Evolutionary conservation across 2,113 vertebrate genomes (phyloP).

Genomic region (Baryphthengus martii): DNA sequence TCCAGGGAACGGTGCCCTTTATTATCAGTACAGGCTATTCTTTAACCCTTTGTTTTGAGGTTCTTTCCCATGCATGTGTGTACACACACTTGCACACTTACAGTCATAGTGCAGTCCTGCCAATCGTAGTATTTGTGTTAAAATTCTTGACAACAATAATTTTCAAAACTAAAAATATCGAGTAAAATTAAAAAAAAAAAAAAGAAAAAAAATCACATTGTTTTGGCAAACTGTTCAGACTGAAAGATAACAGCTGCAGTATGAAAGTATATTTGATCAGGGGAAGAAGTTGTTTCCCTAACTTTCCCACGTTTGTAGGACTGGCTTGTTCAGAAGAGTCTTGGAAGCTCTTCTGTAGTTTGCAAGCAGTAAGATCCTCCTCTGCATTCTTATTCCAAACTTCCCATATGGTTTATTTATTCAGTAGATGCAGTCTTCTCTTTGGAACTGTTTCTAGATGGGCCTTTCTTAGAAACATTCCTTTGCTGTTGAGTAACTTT

Average conservation of each 20-base stretch:
- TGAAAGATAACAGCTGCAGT: neutral
- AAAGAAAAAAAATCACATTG: neutral
- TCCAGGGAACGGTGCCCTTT: neutral
- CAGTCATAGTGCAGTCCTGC: neutral
- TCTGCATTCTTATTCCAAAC: neutral
- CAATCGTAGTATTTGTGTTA: neutral
- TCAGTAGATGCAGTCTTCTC: neutral
- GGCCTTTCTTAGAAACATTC: neutral
- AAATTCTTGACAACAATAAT: neutral
- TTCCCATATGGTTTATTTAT: neutral
- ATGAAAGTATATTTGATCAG: neutral
- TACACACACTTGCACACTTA: neutral
- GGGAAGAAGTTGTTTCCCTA: neutral
- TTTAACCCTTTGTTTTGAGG: neutral
- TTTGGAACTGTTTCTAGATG: neutral
- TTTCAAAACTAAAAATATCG: neutral
- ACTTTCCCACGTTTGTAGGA: neutral
- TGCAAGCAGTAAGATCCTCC: neutral
- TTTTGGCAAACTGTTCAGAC: neutral
- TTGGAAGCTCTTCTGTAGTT: neutral
- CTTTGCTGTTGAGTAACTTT: neutral
- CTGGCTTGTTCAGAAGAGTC: neutral
- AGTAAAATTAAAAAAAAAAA: neutral
- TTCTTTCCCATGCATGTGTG: neutral
- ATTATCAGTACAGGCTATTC: neutral